Evolutionary conservation across 2,888 invertebrate genomes (phyloP).

Genomic region (Dysmachus trigonus): DNA sequence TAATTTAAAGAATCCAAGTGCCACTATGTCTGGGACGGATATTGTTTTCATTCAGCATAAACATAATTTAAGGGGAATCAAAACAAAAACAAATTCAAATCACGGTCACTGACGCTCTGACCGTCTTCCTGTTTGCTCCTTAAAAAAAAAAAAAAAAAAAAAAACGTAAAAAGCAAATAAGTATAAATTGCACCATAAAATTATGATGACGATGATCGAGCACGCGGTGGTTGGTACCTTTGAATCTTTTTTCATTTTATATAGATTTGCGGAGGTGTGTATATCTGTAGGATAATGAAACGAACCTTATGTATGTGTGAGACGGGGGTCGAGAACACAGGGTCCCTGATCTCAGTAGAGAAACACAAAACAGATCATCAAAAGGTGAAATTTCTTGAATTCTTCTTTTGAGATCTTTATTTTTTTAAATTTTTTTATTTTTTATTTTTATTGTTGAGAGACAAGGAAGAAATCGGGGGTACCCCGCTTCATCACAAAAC

Average conservation of each 20-base stretch:
- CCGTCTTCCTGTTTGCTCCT: too few species aligned
- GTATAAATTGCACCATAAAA: neutral
- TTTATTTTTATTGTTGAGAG: too few species aligned
- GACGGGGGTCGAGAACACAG: neutral
- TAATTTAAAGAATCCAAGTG: too few species aligned
- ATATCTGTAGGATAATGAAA: too few species aligned
- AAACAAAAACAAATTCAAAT: too few species aligned
- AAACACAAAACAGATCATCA: slow-evolving; percentile 19
- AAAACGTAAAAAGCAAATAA: neutral
- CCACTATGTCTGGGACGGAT: too few species aligned
- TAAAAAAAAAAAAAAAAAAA: too few species aligned
- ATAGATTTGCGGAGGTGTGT: neutral
- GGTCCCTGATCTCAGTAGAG: neutral
- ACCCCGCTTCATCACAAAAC: neutral
- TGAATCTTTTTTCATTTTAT: neutral
- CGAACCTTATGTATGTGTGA: too few species aligned
- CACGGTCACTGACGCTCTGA: too few species aligned
- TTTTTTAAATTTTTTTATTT: too few species aligned
- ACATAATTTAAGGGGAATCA: too few species aligned
- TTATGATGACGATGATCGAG: neutral
- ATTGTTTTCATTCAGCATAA: too few species aligned
- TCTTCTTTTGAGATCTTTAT: neutral
- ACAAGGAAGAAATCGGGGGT: neutral
- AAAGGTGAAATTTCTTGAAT: slow-evolving; percentile 27
- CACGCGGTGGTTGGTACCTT: neutral